Evolutionary conservation across 2,888 invertebrate genomes (phyloP).

Genomic region (Leptinotarsa peninsularis): DNA sequence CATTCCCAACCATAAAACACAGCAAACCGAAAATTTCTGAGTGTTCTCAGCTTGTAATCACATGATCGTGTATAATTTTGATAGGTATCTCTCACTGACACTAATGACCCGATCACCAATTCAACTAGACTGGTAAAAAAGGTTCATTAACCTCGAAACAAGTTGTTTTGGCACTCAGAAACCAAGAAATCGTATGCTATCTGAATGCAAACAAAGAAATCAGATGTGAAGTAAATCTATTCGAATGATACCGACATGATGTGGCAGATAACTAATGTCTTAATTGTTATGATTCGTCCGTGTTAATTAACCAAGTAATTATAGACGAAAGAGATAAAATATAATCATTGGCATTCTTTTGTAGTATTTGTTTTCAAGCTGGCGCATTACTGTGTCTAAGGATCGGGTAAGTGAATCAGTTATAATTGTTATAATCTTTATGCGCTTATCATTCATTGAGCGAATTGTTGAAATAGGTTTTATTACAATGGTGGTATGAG

Average conservation of each 20-base stretch:
- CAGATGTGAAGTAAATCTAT: conserved; percentile 34
- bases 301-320: conserved; percentile 28
- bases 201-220: conserved; percentile 28
- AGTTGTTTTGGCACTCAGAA: conserved; percentile 26
- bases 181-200: conserved; percentile 20
- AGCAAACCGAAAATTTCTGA: too few relatives aligned
- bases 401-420: conserved; percentile 16
- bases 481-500: too few relatives aligned
- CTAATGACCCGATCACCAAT: conserved; percentile 1
- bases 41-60: neutral
- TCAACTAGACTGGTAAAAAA: conserved; percentile 10
- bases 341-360: conserved; percentile 33
- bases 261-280: conserved; percentile 39
- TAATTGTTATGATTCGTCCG: conserved; percentile 39
- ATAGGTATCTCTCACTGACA: neutral
- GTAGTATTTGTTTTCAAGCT: conserved; percentile 31
- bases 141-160: conserved; percentile 30
- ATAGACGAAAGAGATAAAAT: conserved; percentile 30
- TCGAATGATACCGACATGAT: conserved; percentile 35
- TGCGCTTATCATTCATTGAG: conserved; percentile 8
- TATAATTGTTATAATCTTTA: conserved; percentile 15
- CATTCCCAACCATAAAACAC: too few relatives aligned
- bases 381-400: conserved; percentile 34
- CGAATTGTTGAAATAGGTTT: neutral
- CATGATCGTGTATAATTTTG: neutral